Evolutionary conservation across 2,888 invertebrate species (phyloP), one percentile per base, ranked within the genome.

Genomic region (Hermaeophaga mercurialis): DNA sequence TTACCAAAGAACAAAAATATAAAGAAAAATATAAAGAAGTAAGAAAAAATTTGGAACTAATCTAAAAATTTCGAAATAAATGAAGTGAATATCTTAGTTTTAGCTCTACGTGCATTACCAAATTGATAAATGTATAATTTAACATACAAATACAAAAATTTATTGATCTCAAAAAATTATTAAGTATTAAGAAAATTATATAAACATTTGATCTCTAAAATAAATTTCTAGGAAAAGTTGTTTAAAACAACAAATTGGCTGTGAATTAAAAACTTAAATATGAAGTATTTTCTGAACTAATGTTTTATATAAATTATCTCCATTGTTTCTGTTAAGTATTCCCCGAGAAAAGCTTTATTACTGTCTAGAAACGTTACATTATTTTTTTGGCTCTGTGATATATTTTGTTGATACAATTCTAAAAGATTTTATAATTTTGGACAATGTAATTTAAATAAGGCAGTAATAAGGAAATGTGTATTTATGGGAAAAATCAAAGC

Each of bases 351-450:
- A 38, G 43, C 54, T 61, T 59, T 63, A 59, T 63, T 65, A 59
- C 59, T 61, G 61, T 39, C 49, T 39, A 31, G 24, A 47, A 45
- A 24, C 58, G 63, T 66, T 64, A 48, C 62, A 61, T 68, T 59
- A 43, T 64, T 60, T 58, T 65, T 74, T 72, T 68, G 75, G 73
- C 73, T 67, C 73, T 74, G 74, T 75, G 74, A 75, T 75, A 76
- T 71, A 62, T 67, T 70, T 67, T 68, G 67, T 70, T 70, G 58
- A 59, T 61, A 65, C 63, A 45, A 60, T 65, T 65, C 69, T 68
- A 66, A 70, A 66, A 64, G 62, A 67, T 67, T 63, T 65, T 65
- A 62, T 67, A 59, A 64, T 59, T 68, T 66, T 54, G 22, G 38
- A 28, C 52, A 57, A 52, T 63, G 65, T 64, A 63, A 66, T 64